These are phyloP conservation scores for Pempheris klunzingeri DNA, from an alignment of 2,797 vertebrate species.

Conservation along the genomic window DNA sequence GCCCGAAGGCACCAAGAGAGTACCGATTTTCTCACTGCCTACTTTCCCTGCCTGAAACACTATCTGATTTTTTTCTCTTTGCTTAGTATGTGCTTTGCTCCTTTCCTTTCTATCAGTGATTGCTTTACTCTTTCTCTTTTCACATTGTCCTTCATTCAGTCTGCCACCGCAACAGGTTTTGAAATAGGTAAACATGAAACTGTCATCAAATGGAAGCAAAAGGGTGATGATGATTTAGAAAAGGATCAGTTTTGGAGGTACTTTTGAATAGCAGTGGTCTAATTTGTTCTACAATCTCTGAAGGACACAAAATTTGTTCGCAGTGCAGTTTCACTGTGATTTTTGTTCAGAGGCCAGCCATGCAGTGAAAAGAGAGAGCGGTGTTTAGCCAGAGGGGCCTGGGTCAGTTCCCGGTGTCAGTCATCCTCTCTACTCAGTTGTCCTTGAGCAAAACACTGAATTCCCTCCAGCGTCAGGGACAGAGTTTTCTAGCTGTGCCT, in stretches of 20 bases:
- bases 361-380: slow-evolving; percentile 5
- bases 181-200: slow-evolving; percentile 9
- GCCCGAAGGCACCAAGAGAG: slow-evolving; percentile 25
- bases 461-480: background rate
- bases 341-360: slow-evolving; percentile 1
- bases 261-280: background rate
- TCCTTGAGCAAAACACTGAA: slow-evolving; percentile 23
- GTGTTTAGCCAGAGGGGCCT: background rate
- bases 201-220: background rate
- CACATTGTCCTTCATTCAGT: background rate
- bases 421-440: slow-evolving; percentile 29
- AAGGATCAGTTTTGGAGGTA: background rate
- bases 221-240: background rate
- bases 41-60: slow-evolving; percentile 26
- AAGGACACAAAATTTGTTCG: background rate
- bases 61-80: slow-evolving; percentile 2
- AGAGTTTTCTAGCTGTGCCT: background rate
- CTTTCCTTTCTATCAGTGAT: background rate
- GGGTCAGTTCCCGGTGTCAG: background rate
- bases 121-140: slow-evolving; percentile 2
- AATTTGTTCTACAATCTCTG: slow-evolving; percentile 8
- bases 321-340: background rate
- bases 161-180: background rate
- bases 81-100: background rate
- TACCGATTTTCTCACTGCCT: slow-evolving; percentile 24